A percentile compares a stretch with the other conserved stretches of the same genome.
These are phyloP conservation scores for Dicycla oo DNA, from an alignment of 2,888 invertebrate genomes.

Conservation along the genomic window DNA sequence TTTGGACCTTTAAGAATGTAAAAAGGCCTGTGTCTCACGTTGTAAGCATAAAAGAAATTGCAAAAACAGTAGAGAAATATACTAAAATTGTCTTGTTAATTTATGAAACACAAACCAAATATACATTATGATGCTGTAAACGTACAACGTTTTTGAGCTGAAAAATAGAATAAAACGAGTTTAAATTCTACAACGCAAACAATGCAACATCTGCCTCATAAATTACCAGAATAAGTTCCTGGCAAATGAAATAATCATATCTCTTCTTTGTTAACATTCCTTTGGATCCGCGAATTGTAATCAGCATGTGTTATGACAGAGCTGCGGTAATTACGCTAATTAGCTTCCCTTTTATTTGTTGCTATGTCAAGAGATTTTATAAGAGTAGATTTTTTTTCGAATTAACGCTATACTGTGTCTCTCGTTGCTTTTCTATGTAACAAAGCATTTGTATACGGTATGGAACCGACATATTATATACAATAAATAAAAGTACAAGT, in stretches of 20 bases:
- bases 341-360: conserved; percentile 50
- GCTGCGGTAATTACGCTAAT: conserved; percentile 65
- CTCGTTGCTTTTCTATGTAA: neutral
- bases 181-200: conserved; percentile 30
- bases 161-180: conserved; percentile 60
- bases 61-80: neutral
- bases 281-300: conserved; percentile 49
- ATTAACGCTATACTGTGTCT: neutral
- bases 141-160: conserved; percentile 31
- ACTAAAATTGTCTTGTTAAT: conserved; percentile 31
- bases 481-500: too few relatives aligned
- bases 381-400: conserved; percentile 6
- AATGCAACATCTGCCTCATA: conserved; percentile 41
- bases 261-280: conserved; percentile 47
- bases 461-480: too few relatives aligned
- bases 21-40: neutral
- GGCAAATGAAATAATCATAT: conserved; percentile 49
- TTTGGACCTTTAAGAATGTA: conserved; percentile 1
- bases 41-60: conserved; percentile 8
- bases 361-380: conserved; percentile 13
- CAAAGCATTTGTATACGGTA: neutral
- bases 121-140: conserved; percentile 12
- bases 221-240: conserved; percentile 44
- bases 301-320: conserved; percentile 56
- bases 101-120: conserved; percentile 30